Conservation (phyloP, 2,888 invertebrate species). For the Aromia moschata region DNA sequence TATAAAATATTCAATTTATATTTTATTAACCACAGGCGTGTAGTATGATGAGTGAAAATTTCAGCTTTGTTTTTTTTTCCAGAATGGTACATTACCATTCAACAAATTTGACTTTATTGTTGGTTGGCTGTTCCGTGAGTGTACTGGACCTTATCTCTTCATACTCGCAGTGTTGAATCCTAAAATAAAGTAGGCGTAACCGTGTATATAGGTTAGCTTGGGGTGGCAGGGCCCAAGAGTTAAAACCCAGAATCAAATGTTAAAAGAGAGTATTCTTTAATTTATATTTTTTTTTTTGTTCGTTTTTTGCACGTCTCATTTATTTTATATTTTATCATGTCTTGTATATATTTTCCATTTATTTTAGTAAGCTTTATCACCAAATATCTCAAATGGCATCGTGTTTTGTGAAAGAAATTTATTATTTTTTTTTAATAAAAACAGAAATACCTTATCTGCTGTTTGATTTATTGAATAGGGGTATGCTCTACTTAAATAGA, state of each 20-base stretch:
- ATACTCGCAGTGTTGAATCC: constrained; percentile 87
- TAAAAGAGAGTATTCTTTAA: constrained; percentile 51
- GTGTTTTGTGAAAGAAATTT: constrained; percentile 19
- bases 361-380: constrained; percentile 10
- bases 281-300: constrained; percentile 1
- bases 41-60: background rate
- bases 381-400: constrained; percentile 19
- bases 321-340: constrained; percentile 7
- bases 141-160: constrained; percentile 88
- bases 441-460: background rate
- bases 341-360: constrained; percentile 17
- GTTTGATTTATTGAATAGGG: no score
- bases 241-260: constrained; percentile 78
- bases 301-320: constrained; percentile 14
- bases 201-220: constrained; percentile 90
- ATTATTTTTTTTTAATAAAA: constrained; percentile 18
- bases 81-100: constrained; percentile 93
- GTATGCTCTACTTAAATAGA: no score
- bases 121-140: constrained; percentile 94
- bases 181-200: constrained; percentile 92
- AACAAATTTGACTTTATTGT: constrained; percentile 92
- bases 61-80: constrained; percentile 55
- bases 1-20: no score
- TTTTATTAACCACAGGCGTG: no score
- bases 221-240: constrained; percentile 94